Evolutionary conservation across 1,140 invertebrate genomes (phyloP), one percentile per base, ranked within the genome.

Genomic region (Rhynchophorus ferrugineus): DNA sequence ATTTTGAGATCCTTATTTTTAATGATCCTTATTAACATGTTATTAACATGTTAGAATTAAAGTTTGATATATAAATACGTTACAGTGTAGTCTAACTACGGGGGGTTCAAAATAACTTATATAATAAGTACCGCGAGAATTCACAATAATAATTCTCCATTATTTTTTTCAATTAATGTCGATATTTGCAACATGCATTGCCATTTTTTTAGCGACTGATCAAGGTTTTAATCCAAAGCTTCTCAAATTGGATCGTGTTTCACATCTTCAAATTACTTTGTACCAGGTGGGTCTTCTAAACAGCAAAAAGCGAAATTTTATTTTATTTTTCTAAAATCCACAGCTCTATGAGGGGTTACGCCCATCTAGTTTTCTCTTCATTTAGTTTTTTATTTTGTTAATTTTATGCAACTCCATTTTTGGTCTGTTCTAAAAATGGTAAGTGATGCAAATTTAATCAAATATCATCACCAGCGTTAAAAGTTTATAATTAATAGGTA

Each of bases 271-370:
- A 24, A 9, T 14, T 16, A 8, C 7, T n/a, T 5, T 20, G 20
- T 38, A 18, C n/a, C 39, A 14, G 13, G 21, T 37, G 49, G 49
- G 36, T 52, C 43, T 24, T 52, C 49, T 52, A 52, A 43, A 52
- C 49, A 52, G 43, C 49, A 39, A 52, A 29, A 52, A 52, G 49
- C 49, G 35, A 45, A 38, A 44, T n/a, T n/a, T n/a, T n/a, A n/a
- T n/a, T n/a, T n/a, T n/a, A 45, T 45, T 44, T 29, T 44, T 37
- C 49, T 52, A 52, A 52, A 19, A 16, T 41, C 18, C 38, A 41
- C 38, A 18, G 38, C 8, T 17, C 38, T 17, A 18, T n/a, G 17
- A 37, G 17, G 35, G 8, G 14, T 16, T 7, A 37, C 14, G 8
- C 35, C 14, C 14, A 7, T 37, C 11, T 37, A 16, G 13, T n/a